Evolutionary conservation across 2,113 vertebrate species (phyloP).

Genomic region (Petrocephalus microphthalmus): DNA sequence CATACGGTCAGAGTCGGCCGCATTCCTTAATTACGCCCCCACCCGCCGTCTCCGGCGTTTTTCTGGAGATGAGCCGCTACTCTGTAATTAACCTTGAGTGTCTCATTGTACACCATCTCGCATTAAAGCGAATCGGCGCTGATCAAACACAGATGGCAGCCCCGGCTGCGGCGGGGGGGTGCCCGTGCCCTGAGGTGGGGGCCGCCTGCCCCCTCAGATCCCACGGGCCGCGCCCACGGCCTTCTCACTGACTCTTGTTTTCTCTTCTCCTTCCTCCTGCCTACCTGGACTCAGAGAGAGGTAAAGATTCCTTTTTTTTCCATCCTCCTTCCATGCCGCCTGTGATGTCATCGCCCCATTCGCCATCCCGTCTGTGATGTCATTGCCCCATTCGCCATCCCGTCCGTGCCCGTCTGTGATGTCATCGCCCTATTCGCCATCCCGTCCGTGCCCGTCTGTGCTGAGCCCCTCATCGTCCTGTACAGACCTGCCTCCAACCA

Average conservation of each 20-base stretch:
- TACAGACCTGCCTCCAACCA: not conserved
- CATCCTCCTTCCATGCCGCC: not conserved
- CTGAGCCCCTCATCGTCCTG: not conserved
- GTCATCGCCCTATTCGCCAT: not conserved
- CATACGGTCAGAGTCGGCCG: not conserved
- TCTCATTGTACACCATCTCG: not conserved
- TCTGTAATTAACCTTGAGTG: conserved; percentile 12
- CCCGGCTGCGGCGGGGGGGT: not conserved
- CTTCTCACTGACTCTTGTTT: not conserved
- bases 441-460: not conserved
- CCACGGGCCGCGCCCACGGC: not conserved
- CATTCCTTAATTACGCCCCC: not conserved
- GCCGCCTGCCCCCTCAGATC: not conserved
- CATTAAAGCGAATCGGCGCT: not conserved
- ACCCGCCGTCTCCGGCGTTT: not conserved
- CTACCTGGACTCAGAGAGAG: conserved; percentile 79
- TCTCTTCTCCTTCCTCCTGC: conserved; percentile 46
- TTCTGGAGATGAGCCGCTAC: not conserved
- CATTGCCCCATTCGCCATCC: no score
- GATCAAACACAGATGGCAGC: not conserved
- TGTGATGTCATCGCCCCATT: not conserved
- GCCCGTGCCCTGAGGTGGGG: not conserved
- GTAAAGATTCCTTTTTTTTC: conserved; percentile 55
- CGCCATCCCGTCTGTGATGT: not conserved
- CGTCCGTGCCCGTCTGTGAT: not conserved